A percentile compares a stretch with the other conserved stretches of the same genome.
These are phyloP conservation scores for Phaetusa simplex DNA, from an alignment of 2,113 vertebrate genomes.

Conservation along the genomic window DNA sequence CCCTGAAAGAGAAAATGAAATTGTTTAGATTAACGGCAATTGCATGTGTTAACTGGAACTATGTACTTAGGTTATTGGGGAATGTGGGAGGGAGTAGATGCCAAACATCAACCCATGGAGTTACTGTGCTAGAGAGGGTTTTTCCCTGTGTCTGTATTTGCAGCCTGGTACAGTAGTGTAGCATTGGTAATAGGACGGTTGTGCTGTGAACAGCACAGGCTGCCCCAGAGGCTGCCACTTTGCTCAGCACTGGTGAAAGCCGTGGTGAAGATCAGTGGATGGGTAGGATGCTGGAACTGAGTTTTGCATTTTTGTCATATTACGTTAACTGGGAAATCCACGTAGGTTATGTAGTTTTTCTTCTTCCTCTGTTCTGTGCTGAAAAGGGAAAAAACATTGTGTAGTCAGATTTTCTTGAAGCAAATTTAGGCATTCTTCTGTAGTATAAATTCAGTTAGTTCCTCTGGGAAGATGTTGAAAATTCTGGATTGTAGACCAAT, in stretches of 20 bases:
- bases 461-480: background rate
- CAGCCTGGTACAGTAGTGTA: background rate
- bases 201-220: background rate
- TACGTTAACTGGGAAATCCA: background rate
- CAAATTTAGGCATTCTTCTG: background rate
- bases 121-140: background rate
- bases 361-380: background rate
- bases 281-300: background rate
- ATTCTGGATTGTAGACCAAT: background rate
- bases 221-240: background rate
- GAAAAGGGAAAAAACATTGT: background rate
- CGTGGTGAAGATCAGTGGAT: background rate
- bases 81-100: background rate
- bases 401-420: background rate
- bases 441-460: background rate
- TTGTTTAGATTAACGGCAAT: background rate
- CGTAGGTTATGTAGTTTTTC: background rate
- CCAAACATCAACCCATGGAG: accelerated
- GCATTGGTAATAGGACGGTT: background rate
- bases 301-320: background rate
- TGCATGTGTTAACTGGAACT: background rate
- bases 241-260: background rate
- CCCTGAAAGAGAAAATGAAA: background rate
- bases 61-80: background rate
- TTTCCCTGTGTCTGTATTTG: background rate